These are phyloP conservation scores for Danio tinwini DNA, from an alignment of 2,797 vertebrate genomes.

Conservation along the genomic window DNA sequence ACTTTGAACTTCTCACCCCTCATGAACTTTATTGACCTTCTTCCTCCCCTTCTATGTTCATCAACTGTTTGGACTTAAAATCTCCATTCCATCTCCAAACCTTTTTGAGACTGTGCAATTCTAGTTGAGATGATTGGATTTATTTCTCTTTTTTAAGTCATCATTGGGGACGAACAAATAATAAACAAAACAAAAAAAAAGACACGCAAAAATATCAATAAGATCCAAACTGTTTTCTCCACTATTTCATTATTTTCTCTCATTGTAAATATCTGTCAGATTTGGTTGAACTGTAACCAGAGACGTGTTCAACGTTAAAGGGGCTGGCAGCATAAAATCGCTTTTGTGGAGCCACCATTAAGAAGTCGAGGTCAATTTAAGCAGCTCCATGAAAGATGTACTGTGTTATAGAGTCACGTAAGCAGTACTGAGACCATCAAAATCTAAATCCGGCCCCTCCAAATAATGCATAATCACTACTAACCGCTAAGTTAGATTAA, in stretches of 20 bases:
- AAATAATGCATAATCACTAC: slow-evolving; percentile 50
- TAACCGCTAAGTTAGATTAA: slow-evolving; percentile 43
- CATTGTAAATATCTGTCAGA: slow-evolving; percentile 89
- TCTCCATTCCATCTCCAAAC: slow-evolving; percentile 85
- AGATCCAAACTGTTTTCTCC: slow-evolving; percentile 78
- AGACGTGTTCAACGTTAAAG: slow-evolving; percentile 79
- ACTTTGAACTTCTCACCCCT: slow-evolving; percentile 84
- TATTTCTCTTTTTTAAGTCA: slow-evolving; percentile 73
- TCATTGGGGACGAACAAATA: slow-evolving; percentile 77
- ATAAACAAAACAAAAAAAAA: slow-evolving; percentile 67
- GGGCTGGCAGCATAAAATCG: slow-evolving; percentile 83
- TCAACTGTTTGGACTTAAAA: slow-evolving; percentile 87
- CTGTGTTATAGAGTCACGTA: neutral
- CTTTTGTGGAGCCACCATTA: slow-evolving; percentile 67
- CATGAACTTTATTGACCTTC: slow-evolving; percentile 88
- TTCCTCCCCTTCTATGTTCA: slow-evolving; percentile 85
- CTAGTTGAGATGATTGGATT: slow-evolving; percentile 85
- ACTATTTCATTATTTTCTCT: slow-evolving; percentile 82
- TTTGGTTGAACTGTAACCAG: slow-evolving; percentile 83
- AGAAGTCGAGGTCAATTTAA: slow-evolving; percentile 14
- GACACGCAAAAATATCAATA: slow-evolving; percentile 69
- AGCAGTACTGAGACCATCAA: neutral
- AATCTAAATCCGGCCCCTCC: slow-evolving; percentile 38
- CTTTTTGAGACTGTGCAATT: slow-evolving; percentile 88
- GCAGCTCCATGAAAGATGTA: slow-evolving; percentile 23